Base-by-base conservation (phyloP, 35 echinoderm and acorn worm genomes). In the Apostichopus japonicus region DNA sequence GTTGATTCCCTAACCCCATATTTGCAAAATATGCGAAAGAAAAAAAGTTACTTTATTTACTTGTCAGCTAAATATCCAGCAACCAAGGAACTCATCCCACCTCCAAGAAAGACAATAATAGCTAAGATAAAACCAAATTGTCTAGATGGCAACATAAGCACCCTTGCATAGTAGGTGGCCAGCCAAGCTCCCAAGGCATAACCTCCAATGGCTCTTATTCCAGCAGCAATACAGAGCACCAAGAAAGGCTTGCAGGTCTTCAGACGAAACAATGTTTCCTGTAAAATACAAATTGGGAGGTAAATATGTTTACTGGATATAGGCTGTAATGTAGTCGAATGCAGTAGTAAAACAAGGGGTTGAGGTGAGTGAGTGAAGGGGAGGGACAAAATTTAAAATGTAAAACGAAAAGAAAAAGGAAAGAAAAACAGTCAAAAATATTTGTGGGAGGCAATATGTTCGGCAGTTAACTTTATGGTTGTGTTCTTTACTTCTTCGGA, bases 141-240 rank as follows among this genome's bases (percentile, higher is more conserved):
- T 27, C 13, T 56, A 9, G 92, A 80, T 15, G 84, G 6, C 56
- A 79, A 57, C 17, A 10, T 56, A 56, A 79, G 59, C 10, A 24
- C 53, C 61, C 77, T 94, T 0, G 71, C 86, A 88, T 94, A 94
- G 92, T 58, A 94, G 16, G 92, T 94, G 1, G 92, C 65, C 75
- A 94, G 56, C 92, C 92, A 94, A 1, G 92, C 77, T 21, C 67
- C 77, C 15, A 94, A 54, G 8, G 92, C 92, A 90, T 80, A 89
- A 1, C 83, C 84, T 61, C 84, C 84, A 15, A 89, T 94, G 16
- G 73, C 17, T 44, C 92, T 56, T 67, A 94, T 79, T 63, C 83
- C 83, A 80, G 92, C 83, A 25, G 92, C 92, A 1, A 88, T 19
- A 25, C 72, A 79, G 8, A 94, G 70, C 9, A 94, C 44, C 54